phyloP scores from a whole-genome alignment of 2,888 invertebrate species.

The Epirrhoe tristata region DNA sequence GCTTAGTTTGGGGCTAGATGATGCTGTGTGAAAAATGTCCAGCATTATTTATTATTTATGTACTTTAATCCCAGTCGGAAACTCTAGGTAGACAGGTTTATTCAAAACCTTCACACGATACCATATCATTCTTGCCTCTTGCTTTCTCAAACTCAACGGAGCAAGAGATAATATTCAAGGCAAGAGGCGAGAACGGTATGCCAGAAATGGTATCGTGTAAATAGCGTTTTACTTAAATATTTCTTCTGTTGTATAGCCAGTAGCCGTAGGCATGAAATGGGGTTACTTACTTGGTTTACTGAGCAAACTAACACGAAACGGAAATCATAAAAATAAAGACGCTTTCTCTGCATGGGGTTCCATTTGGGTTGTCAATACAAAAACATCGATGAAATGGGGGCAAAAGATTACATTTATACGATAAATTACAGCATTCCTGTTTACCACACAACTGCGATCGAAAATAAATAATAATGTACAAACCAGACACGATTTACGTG shows the following conservation, averaged over 20 bases:
- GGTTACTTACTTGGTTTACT: background rate
- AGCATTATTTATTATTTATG: no score
- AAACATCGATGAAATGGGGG: background rate
- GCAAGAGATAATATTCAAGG: no score
- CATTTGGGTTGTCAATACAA: background rate
- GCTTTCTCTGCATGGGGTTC: background rate
- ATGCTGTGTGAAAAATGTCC: no score
- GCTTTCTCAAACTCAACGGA: no score
- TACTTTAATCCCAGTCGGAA: no score
- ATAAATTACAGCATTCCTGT: background rate
- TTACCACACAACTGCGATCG: background rate
- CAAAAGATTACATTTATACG: background rate
- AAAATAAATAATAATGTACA: slow-evolving; percentile 9
- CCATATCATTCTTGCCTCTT: no score
- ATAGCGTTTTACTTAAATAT: background rate
- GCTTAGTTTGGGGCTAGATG: no score
- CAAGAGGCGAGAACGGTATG: no score
- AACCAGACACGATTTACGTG: slow-evolving; percentile 14
- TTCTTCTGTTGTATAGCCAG: background rate
- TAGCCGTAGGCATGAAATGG: background rate
- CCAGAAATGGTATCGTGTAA: no score
- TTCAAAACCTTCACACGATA: no score
- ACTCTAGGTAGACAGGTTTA: no score
- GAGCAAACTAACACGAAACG: background rate
- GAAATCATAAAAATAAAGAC: background rate